Conservation (phyloP, 2,888 invertebrate genomes). For the Chymomyza procnemis region DNA sequence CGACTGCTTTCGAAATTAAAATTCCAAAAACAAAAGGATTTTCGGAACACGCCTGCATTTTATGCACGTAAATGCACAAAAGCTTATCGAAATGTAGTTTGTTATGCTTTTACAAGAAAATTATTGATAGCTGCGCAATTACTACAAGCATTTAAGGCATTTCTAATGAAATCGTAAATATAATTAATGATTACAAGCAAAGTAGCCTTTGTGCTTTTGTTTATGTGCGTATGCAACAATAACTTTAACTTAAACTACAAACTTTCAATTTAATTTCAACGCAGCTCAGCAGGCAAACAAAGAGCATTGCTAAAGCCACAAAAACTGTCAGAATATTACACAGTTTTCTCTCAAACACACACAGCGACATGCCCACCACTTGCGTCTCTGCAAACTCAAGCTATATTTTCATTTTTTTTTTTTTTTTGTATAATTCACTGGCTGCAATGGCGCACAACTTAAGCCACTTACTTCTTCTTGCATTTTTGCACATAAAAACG, state of each 20-base stretch:
- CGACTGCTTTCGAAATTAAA: too few species aligned
- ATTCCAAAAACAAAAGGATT: neutral
- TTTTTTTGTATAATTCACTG: conserved; percentile 51
- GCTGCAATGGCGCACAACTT: conserved; percentile 34
- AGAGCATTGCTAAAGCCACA: neutral
- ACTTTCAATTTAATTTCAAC: neutral
- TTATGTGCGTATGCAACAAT: neutral
- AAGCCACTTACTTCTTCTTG: conserved; percentile 64
- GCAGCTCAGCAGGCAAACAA: neutral
- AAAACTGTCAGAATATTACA: neutral
- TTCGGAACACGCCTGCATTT: neutral
- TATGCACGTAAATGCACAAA: neutral
- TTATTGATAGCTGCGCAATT: neutral
- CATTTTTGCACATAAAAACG: conserved; percentile 60
- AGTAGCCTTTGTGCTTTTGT: neutral
- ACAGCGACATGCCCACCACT: neutral
- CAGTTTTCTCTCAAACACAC: neutral
- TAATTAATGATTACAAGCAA: neutral
- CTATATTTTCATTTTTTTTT: too few species aligned
- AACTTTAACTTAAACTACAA: neutral
- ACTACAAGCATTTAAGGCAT: neutral
- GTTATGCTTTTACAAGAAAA: neutral
- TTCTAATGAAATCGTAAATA: neutral
- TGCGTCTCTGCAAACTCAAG: too few species aligned
- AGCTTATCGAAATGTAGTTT: neutral